Base-by-base conservation (phyloP, 2,797 vertebrate genomes). In the Onychomys torridus region DNA sequence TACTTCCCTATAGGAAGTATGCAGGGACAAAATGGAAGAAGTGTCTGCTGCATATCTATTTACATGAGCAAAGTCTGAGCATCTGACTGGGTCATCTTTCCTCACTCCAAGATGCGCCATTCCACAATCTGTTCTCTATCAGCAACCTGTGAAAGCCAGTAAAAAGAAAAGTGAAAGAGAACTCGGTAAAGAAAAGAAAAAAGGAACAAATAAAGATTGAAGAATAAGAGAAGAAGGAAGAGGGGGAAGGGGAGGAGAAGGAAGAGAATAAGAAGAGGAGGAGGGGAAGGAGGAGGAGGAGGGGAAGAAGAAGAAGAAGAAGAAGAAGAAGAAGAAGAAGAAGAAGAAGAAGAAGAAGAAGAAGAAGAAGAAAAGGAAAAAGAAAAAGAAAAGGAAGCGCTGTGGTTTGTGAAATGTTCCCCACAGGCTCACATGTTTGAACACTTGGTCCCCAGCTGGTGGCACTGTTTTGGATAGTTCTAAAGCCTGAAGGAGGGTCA, bases 121-220 rank as follows among this genome's bases (percentile, higher is more conserved):
- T 85, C 37, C 16, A 21, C 40, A 77, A 61, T 84, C 55, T 85
- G 19, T 40, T 94, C 17, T 81, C 49, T 13, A 29, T 23, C 21
- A 49, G 10, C 17, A 78, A 25, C 89, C 40, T 25, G 16, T 91
- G 90, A 86, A 63, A 34, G 0, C 32, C 67, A 91, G 25, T 49
- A 89, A 89, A 9, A 8, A 87, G 85, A 91, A 46, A 6, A 89
- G 82, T 71, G 27, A 79, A 81, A 46, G 17, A 34, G 46, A 84
- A 32, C 8, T 83, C 32, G 49, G 21, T 37, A 81, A 75, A 86
- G 14, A 10, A 78, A 67, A 17, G 32, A 25, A 49, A 59, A 89
- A 27, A 6, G 16, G 14, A 57, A 10, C 6, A 71, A 52, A 81
- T 12, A 57, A 25, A 57, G 52, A 17, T 8, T 55, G 57, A 59